A percentile compares a stretch with the other conserved stretches of the same genome.
phyloP scores from a whole-genome alignment of 1,140 invertebrate genomes.

The Pollicipes pollicipes region DNA sequence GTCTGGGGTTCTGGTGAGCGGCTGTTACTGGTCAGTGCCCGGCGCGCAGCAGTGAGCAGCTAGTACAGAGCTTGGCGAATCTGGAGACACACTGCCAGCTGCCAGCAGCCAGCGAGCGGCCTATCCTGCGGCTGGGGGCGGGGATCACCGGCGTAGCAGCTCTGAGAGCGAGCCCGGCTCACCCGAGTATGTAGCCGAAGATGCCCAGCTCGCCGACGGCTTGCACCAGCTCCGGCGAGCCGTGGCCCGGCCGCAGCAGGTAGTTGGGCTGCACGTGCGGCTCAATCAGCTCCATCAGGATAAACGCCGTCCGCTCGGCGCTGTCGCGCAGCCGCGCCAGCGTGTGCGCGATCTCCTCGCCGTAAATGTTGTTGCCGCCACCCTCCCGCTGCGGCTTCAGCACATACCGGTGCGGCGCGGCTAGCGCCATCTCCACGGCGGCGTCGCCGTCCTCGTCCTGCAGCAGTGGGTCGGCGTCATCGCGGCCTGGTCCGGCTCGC shows the following conservation, averaged over 20 bases:
- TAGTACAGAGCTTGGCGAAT: too few species aligned
- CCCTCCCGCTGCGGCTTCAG: constrained; percentile 96
- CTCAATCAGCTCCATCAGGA: constrained; percentile 83
- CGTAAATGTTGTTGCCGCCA: constrained; percentile 91
- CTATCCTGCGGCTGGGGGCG: too few species aligned
- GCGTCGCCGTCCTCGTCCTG: constrained; percentile 54
- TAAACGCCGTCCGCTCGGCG: constrained; percentile 62
- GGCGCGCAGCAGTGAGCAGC: too few species aligned
- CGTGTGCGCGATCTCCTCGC: constrained; percentile 46
- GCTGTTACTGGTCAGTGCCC: too few species aligned
- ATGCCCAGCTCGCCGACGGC: constrained; percentile 9
- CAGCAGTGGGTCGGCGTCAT: too few species aligned
- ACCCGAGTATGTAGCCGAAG: constrained; percentile 6
- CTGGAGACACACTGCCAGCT: too few species aligned
- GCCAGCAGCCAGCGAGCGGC: too few species aligned
- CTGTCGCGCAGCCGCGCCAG: constrained; percentile 42
- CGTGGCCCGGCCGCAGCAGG: constrained; percentile 52
- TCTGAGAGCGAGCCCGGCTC: too few species aligned
- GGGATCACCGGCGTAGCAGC: too few species aligned
- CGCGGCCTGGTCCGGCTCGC: too few species aligned
- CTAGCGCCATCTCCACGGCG: constrained; percentile 59
- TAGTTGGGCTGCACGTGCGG: constrained; percentile 64
- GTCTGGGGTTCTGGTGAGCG: too few species aligned
- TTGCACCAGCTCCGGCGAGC: constrained; percentile 33
- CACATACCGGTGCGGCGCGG: constrained; percentile 67